phyloP scores from a whole-genome alignment of 2,888 invertebrate species.

The Habrosyne pyritoides region DNA sequence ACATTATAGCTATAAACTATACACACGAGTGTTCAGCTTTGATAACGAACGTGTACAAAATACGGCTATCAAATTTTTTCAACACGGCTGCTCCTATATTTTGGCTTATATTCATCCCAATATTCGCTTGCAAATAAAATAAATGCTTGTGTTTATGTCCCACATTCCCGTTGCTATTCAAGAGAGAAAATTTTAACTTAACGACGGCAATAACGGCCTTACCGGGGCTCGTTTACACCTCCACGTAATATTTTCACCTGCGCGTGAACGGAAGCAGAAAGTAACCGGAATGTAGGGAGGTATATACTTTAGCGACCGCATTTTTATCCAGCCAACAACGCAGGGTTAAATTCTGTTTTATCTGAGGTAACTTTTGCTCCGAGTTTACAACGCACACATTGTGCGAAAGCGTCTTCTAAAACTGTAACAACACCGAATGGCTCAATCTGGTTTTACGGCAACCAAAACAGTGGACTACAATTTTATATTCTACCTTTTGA shows the following conservation, averaged over 20 bases:
- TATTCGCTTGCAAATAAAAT: slow-evolving; percentile 64
- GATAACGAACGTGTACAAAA: slow-evolving; percentile 19
- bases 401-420: not conserved
- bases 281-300: slow-evolving; percentile 50
- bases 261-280: slow-evolving; percentile 58
- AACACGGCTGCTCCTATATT: slow-evolving; percentile 16
- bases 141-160: slow-evolving; percentile 65
- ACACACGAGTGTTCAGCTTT: not conserved
- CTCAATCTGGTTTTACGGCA: not conserved
- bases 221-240: slow-evolving; percentile 69
- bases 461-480: not conserved
- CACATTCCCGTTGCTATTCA: slow-evolving; percentile 64
- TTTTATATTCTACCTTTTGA: not conserved
- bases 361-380: slow-evolving; percentile 41
- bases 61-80: slow-evolving; percentile 25
- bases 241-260: slow-evolving; percentile 63
- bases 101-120: slow-evolving; percentile 47
- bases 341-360: slow-evolving; percentile 44
- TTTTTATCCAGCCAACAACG: slow-evolving; percentile 42
- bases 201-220: slow-evolving; percentile 68
- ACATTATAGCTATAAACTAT: not conserved
- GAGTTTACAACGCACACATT: slow-evolving; percentile 4
- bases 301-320: slow-evolving; percentile 38
- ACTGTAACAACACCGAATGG: not conserved
- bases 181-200: slow-evolving; percentile 73